Evolutionary conservation across 2,797 vertebrate genomes (phyloP).

Genomic region (Neosilurus mollespiculum): DNA sequence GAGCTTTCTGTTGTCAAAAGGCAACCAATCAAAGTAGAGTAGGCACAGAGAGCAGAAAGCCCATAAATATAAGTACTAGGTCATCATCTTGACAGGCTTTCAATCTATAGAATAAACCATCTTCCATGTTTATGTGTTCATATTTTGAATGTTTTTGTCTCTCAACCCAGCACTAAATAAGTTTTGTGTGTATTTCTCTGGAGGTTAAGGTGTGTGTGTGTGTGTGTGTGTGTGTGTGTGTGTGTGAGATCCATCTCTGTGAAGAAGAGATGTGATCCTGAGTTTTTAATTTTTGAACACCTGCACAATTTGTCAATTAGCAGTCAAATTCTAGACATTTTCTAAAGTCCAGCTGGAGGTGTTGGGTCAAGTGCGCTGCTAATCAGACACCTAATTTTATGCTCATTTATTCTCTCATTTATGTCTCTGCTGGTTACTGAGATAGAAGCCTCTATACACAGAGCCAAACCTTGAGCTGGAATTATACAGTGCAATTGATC

Average conservation of each 20-base stretch:
- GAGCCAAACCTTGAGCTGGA: not conserved
- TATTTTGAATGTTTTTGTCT: conserved; percentile 10
- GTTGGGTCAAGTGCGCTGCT: conserved; percentile 15
- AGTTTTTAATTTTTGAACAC: conserved; percentile 48
- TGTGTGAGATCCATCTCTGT: conserved; percentile 16
- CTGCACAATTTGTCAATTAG: conserved; percentile 31
- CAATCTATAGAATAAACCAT: conserved; percentile 31
- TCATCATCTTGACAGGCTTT: not conserved
- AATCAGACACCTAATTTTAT: conserved; percentile 18
- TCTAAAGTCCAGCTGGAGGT: conserved; percentile 28
- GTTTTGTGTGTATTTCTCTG: not conserved
- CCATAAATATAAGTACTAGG: conserved; percentile 7
- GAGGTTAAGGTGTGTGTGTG: not conserved
- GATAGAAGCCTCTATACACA: not conserved
- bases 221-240: not conserved
- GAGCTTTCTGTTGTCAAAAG: no score
- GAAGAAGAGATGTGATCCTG: conserved; percentile 44
- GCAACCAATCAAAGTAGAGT: no score
- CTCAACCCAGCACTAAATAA: not conserved
- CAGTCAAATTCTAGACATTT: conserved; percentile 34
- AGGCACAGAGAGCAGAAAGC: no score
- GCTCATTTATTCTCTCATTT: not conserved
- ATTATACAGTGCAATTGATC: not conserved
- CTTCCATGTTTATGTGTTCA: conserved; percentile 29
- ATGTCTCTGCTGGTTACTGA: conserved; percentile 7